Percentiles rank a stretch among this genome's conserved stretches.
Evolutionary conservation across 2,797 vertebrate species (phyloP).

Genomic region (Ara ararauna): DNA sequence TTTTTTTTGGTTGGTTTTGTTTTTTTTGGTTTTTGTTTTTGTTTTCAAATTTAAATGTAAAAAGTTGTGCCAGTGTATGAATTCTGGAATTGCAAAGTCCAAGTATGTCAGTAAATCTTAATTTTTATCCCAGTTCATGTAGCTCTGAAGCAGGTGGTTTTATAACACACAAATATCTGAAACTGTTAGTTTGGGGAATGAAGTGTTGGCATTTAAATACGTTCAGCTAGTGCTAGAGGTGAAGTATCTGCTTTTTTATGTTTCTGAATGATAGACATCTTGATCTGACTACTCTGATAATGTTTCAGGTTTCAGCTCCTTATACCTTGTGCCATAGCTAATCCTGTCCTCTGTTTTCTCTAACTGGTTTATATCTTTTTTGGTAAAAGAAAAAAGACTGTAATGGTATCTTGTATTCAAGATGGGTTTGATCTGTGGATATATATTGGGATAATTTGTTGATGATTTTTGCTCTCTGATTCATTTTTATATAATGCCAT

Average conservation of each 20-base stretch:
- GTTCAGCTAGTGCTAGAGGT: neutral
- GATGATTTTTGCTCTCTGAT: neutral
- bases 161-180: neutral
- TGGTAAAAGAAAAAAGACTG: neutral
- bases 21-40: neutral
- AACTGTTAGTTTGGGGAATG: neutral
- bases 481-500: neutral
- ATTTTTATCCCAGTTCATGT: neutral
- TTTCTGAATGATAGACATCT: neutral
- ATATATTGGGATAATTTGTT: neutral
- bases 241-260: neutral
- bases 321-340: neutral
- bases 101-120: neutral
- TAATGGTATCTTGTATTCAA: neutral
- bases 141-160: neutral
- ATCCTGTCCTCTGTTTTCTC: neutral
- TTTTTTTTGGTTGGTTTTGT: neutral
- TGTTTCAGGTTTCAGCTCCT: neutral
- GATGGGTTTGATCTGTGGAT: neutral
- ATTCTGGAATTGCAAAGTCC: neutral
- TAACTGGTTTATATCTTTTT: neutral
- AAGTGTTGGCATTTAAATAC: neutral
- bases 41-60: neutral
- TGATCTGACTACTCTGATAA: neutral
- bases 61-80: neutral